phyloP scores from a whole-genome alignment of 2,113 vertebrate species.

The Antennarius striatus region DNA sequence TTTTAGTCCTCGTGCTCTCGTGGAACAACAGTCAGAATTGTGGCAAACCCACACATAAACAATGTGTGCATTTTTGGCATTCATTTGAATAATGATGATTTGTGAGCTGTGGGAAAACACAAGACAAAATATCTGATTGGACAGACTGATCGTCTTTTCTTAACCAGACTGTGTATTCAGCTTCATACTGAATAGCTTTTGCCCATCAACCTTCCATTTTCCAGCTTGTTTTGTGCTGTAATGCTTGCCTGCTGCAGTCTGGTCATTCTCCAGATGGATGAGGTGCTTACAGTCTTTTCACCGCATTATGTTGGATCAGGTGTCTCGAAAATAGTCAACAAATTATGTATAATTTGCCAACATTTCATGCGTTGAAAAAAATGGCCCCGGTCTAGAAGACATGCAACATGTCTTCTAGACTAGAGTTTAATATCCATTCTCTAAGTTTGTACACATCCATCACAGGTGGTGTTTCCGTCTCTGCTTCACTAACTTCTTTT shows the following conservation, averaged over 20 bases:
- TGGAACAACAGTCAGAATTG: neutral
- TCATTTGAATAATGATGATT: neutral
- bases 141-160: neutral
- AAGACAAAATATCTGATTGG: neutral
- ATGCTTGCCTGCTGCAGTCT: conserved; percentile 56
- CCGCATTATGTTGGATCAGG: conserved; percentile 47
- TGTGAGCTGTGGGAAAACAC: neutral
- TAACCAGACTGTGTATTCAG: conserved; percentile 22
- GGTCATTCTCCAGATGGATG: conserved; percentile 65
- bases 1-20: neutral
- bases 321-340: neutral
- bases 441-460: too few species aligned
- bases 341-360: neutral
- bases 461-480: neutral
- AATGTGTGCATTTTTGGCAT: neutral
- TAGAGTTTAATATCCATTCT: too few species aligned
- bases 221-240: conserved; percentile 41
- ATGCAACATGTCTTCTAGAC: neutral
- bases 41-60: neutral
- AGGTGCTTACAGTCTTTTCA: conserved; percentile 37
- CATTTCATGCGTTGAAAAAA: neutral
- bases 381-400: neutral
- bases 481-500: neutral
- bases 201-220: conserved; percentile 40
- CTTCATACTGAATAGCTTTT: conserved; percentile 32